These are phyloP conservation scores for Phataginus tricuspis DNA, from an alignment of 2,797 vertebrate species.

Conservation along the genomic window DNA sequence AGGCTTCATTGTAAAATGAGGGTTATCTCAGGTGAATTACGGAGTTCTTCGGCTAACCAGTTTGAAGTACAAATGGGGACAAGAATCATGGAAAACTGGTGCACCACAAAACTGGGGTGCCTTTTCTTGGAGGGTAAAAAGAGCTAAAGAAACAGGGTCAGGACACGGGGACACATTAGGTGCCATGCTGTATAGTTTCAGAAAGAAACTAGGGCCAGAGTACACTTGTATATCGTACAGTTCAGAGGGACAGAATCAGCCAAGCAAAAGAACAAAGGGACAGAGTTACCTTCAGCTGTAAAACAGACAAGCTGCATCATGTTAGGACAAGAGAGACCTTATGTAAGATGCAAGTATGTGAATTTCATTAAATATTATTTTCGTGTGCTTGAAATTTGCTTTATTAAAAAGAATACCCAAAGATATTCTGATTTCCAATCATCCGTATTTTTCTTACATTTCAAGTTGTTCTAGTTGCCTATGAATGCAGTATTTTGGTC, in stretches of 20 bases:
- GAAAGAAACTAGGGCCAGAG: background rate
- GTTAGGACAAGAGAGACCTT: background rate
- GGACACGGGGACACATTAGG: background rate
- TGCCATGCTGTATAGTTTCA: background rate
- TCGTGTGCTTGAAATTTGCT: background rate
- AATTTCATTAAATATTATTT: background rate
- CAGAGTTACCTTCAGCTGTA: background rate
- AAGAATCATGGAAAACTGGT: background rate
- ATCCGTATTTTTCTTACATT: background rate
- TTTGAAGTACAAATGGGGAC: constrained; percentile 27
- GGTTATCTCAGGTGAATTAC: background rate
- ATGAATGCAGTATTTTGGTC: background rate
- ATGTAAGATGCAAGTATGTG: background rate
- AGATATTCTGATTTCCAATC: background rate
- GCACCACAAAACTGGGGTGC: background rate
- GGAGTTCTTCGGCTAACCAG: background rate
- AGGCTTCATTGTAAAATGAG: constrained; percentile 3
- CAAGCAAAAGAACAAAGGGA: background rate
- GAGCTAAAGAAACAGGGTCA: background rate
- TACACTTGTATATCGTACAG: background rate
- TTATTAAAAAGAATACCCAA: background rate
- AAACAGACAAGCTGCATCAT: background rate
- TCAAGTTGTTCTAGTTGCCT: background rate
- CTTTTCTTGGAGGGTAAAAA: background rate
- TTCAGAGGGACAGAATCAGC: background rate